These are phyloP conservation scores for Ictalurus furcatus DNA, from an alignment of 2,113 vertebrate genomes.

Conservation along the genomic window DNA sequence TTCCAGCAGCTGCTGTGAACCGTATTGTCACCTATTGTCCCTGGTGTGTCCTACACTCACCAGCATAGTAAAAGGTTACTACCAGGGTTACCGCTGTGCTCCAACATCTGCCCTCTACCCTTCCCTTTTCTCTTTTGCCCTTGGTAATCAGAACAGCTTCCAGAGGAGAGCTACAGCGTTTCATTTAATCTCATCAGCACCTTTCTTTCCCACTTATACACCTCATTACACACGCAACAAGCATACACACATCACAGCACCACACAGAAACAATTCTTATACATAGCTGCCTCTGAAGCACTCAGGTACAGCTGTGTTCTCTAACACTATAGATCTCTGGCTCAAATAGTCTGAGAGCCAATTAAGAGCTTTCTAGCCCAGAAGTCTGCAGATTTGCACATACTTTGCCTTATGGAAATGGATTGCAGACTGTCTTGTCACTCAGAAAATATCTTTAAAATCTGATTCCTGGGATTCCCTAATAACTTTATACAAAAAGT, in stretches of 20 bases:
- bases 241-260: constrained; percentile 29
- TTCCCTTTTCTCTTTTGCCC: constrained; percentile 5
- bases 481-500: constrained; percentile 6
- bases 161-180: constrained; percentile 33
- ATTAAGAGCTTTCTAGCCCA: constrained; percentile 6
- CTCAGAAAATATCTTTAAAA: not conserved
- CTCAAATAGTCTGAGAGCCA: constrained; percentile 27
- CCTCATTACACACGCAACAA: constrained; percentile 30
- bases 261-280: constrained; percentile 30
- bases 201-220: constrained; percentile 29
- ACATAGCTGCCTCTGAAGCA: constrained; percentile 3
- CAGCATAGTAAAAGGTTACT: constrained; percentile 17
- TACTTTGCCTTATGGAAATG: not conserved
- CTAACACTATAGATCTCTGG: not conserved
- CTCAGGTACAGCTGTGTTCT: constrained; percentile 4
- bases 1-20: constrained; percentile 20
- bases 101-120: not conserved
- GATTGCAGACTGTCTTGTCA: not conserved
- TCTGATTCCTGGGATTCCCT: not conserved
- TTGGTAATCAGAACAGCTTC: constrained; percentile 32
- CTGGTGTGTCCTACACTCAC: constrained; percentile 31
- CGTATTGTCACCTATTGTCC: constrained; percentile 1
- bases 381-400: constrained; percentile 1
- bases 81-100: constrained; percentile 37
- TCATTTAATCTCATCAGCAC: constrained; percentile 45